Conservation (phyloP, 53 echinoderm and acorn worm genomes). For the Apostichopus leukothele region DNA sequence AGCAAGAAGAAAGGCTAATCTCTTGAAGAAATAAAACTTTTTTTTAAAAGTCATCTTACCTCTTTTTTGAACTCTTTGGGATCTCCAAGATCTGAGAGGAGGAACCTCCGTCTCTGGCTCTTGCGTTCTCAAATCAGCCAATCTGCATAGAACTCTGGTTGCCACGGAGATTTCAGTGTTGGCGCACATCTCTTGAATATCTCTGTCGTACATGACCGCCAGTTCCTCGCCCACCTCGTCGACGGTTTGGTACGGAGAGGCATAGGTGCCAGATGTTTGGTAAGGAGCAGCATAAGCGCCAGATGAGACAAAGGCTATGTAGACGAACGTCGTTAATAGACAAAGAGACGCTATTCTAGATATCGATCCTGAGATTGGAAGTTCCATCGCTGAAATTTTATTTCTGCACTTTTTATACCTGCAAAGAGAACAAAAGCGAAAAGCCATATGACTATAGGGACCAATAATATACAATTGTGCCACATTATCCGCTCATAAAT, state of each 20-base stretch:
- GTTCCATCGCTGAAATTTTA: not conserved
- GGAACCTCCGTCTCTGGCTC: not conserved
- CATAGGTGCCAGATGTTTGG: not conserved
- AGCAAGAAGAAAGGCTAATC: no score
- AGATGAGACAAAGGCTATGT: constrained; percentile 37
- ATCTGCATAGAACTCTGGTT: constrained; percentile 31
- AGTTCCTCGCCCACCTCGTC: not conserved
- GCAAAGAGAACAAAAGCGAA: not conserved
- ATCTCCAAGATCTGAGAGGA: not conserved
- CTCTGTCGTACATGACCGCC: not conserved
- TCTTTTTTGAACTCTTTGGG: constrained; percentile 12
- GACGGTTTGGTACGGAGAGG: not conserved
- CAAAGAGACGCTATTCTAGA: not conserved
- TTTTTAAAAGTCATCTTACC: not conserved
- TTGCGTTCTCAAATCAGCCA: not conserved
- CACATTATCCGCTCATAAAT: no score
- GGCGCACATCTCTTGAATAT: constrained; percentile 5
- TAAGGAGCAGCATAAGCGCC: constrained; percentile 18
- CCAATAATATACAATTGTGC: no score
- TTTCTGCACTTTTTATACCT: not conserved
- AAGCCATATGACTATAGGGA: no score
- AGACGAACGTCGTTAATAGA: constrained; percentile 22
- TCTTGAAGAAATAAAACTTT: no score
- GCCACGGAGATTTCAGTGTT: constrained; percentile 9
- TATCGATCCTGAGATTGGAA: not conserved